Evolutionary conservation across 2,113 vertebrate genomes (phyloP).

Genomic region (Hyla sarda): DNA sequence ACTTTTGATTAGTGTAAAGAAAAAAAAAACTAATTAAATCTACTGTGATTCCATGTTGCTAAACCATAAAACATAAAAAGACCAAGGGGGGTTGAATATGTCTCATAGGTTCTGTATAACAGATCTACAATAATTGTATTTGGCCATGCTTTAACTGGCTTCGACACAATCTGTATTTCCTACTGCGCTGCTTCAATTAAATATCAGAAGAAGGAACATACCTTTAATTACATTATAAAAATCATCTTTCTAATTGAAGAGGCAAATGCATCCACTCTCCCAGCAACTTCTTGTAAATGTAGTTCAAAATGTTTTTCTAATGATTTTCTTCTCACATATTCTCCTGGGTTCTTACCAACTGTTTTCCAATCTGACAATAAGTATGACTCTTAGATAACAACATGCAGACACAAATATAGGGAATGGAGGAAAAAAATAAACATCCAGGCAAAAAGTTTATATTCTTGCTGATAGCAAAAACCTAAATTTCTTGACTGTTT

Average conservation of each 20-base stretch:
- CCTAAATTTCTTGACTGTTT: not conserved
- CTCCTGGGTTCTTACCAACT: slow-evolving; percentile 44
- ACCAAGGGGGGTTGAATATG: not conserved
- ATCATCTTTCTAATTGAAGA: slow-evolving; percentile 41
- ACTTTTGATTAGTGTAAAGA: not conserved
- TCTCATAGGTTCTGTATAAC: not conserved
- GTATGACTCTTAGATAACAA: slow-evolving; percentile 3
- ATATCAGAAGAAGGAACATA: slow-evolving; percentile 17
- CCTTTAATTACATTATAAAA: slow-evolving; percentile 39
- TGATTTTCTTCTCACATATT: slow-evolving; percentile 26
- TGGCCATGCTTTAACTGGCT: not conserved
- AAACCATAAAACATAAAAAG: not conserved
- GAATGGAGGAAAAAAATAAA: not conserved
- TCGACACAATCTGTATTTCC: not conserved
- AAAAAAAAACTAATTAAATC: not conserved
- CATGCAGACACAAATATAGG: slow-evolving; percentile 35
- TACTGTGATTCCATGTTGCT: not conserved
- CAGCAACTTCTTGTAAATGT: slow-evolving; percentile 21
- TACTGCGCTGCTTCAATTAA: slow-evolving; percentile 6
- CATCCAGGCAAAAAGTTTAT: not conserved
- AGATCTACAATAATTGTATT: not conserved
- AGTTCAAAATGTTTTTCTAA: slow-evolving; percentile 46
- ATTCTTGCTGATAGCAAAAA: not conserved
- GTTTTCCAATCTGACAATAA: slow-evolving; percentile 50
- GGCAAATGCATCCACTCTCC: slow-evolving; percentile 13